phyloP scores from a whole-genome alignment of 1,140 invertebrate genomes.

The Anastrepha obliqua region DNA sequence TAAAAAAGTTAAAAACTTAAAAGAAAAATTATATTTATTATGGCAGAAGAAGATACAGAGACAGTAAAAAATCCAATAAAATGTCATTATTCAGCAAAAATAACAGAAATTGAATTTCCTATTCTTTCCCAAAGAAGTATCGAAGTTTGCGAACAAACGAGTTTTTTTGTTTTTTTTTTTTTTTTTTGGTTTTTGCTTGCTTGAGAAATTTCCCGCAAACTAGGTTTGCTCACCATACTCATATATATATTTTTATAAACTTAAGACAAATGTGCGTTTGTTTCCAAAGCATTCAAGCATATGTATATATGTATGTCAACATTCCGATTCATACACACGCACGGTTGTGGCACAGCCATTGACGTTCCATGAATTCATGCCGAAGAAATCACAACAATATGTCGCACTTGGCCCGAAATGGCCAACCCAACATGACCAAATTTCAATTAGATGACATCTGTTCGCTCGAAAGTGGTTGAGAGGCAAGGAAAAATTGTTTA shows the following conservation, averaged over 20 bases:
- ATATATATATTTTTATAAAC: background rate
- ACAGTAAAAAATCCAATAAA: background rate
- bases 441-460: constrained; percentile 5
- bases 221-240: background rate
- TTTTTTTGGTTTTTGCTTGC: too few relatives aligned
- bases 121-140: constrained; percentile 1
- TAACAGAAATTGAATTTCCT: constrained; percentile 3
- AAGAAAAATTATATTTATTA: constrained; percentile 15
- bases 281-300: too few relatives aligned
- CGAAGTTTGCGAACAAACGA: constrained; percentile 18
- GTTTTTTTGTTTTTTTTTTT: background rate
- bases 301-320: background rate
- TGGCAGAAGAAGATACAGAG: background rate
- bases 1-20: background rate
- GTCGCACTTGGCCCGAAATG: background rate
- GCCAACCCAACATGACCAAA: constrained; percentile 6
- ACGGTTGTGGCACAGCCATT: background rate
- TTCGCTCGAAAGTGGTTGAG: background rate
- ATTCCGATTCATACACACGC: background rate
- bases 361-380: background rate
- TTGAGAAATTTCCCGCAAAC: background rate
- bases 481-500: background rate
- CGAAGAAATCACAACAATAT: constrained; percentile 27
- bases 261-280: background rate
- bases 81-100: constrained; percentile 35